Evolutionary conservation across 2,113 vertebrate genomes (phyloP).

Genomic region (Callopanchax toddi): DNA sequence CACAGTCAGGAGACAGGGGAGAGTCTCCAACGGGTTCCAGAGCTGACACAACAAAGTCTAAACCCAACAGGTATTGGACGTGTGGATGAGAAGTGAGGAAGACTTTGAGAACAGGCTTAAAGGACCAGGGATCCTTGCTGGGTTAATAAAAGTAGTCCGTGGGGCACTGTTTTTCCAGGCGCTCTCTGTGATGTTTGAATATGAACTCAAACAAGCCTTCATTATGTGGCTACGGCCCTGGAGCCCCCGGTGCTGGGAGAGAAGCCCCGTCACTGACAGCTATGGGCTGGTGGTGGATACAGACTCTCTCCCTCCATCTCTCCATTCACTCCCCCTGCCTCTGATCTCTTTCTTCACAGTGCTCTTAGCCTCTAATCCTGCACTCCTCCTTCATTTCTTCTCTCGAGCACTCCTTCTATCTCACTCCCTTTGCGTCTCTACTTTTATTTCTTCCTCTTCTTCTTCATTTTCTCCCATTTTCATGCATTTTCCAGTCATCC

Average conservation of each 20-base stretch:
- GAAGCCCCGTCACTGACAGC: conserved; percentile 77
- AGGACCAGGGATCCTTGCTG: conserved; percentile 70
- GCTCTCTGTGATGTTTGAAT: conserved; percentile 77
- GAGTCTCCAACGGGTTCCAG: conserved; percentile 28
- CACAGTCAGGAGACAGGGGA: conserved; percentile 19
- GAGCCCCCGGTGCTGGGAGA: conserved; percentile 77
- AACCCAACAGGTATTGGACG: conserved; percentile 24
- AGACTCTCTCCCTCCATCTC: conserved; percentile 60
- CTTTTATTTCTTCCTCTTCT: conserved; percentile 31
- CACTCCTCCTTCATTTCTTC: conserved; percentile 50
- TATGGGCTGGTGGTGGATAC: conserved; percentile 45
- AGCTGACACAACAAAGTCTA: conserved; percentile 28
- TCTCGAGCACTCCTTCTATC: conserved; percentile 28
- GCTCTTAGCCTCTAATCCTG: conserved; percentile 60
- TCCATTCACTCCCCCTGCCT: conserved; percentile 34
- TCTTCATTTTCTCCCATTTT: conserved; percentile 39
- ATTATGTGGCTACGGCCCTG: conserved; percentile 79
- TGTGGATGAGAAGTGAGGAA: conserved; percentile 47
- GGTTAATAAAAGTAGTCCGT: conserved; percentile 76
- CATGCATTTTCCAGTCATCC: conserved; percentile 39
- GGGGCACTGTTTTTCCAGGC: conserved; percentile 77
- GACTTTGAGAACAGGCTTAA: conserved; percentile 56
- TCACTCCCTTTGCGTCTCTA: conserved; percentile 29
- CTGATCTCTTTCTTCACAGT: conserved; percentile 68
- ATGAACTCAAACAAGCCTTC: conserved; percentile 76